phyloP scores from a whole-genome alignment of 2,113 vertebrate species.

The Aphelocoma coerulescens region DNA sequence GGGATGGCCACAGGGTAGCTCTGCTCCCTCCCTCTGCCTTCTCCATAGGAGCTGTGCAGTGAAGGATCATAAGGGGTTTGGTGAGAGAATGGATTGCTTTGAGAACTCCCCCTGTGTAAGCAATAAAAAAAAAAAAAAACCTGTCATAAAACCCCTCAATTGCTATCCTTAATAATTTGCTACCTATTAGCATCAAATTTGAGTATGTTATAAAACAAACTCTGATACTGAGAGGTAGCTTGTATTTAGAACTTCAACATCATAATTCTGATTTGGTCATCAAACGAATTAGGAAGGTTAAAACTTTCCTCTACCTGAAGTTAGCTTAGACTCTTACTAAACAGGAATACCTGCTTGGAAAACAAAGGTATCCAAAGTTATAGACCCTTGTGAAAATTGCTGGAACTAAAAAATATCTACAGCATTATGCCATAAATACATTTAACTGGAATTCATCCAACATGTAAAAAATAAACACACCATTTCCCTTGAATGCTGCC shows the following conservation, averaged over 20 bases:
- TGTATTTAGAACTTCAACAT: not conserved
- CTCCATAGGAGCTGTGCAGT: not conserved
- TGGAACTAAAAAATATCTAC: not conserved
- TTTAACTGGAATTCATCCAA: not conserved
- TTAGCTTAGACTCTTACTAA: not conserved
- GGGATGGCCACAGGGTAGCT: conserved; percentile 26
- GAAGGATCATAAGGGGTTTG: not conserved
- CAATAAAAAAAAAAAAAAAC: not conserved
- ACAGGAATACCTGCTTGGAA: not conserved
- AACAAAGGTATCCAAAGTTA: not conserved
- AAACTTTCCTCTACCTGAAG: not conserved
- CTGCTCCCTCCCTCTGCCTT: not conserved
- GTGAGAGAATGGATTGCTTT: not conserved
- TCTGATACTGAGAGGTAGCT: not conserved
- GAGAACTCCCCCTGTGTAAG: not conserved
- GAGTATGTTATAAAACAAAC: not conserved
- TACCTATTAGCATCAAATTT: not conserved
- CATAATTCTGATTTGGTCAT: not conserved
- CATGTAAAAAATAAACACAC: not conserved
- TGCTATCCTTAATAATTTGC: not conserved
- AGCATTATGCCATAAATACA: not conserved
- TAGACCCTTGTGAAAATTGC: not conserved
- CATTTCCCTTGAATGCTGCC: not conserved
- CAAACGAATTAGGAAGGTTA: not conserved
- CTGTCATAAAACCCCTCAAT: not conserved